phyloP scores from a whole-genome alignment of 2,888 invertebrate species.

The Ametastegia equiseti region DNA sequence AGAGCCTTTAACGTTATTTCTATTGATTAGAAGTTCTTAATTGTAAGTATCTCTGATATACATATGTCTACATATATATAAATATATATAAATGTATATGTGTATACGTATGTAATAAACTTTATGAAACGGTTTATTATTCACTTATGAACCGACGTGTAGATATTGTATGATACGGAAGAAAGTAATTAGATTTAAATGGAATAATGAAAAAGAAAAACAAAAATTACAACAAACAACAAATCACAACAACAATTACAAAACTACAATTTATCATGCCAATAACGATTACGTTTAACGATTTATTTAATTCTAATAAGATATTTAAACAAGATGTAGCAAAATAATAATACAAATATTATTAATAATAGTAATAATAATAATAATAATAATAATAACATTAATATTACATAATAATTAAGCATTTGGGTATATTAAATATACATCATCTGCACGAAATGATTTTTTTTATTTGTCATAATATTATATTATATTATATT shows the following conservation, averaged over 20 bases:
- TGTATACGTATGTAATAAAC: not conserved
- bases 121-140: slow-evolving; percentile 62
- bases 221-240: not conserved
- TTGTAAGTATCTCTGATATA: slow-evolving; percentile 61
- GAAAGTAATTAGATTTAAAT: slow-evolving; percentile 58
- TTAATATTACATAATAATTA: not conserved
- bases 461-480: slow-evolving; percentile 55
- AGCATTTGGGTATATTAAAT: slow-evolving; percentile 65
- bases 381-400: not conserved
- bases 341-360: slow-evolving; percentile 14
- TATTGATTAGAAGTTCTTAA: slow-evolving; percentile 65
- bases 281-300: slow-evolving; percentile 64
- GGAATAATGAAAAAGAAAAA: slow-evolving; percentile 28
- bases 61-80: too few relatives aligned
- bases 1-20: slow-evolving; percentile 69
- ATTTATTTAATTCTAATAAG: slow-evolving; percentile 59
- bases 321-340: not conserved
- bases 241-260: slow-evolving; percentile 20
- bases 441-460: slow-evolving; percentile 57
- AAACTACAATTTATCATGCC: slow-evolving; percentile 60
- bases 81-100: not conserved
- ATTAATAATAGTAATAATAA: slow-evolving; percentile 1
- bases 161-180: slow-evolving; percentile 71
- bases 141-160: slow-evolving; percentile 59
- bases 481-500: too few relatives aligned